Evolutionary conservation across 2,888 invertebrate species (phyloP), one percentile per base, ranked within the genome.

Genomic region (Platycnemis pennipes): DNA sequence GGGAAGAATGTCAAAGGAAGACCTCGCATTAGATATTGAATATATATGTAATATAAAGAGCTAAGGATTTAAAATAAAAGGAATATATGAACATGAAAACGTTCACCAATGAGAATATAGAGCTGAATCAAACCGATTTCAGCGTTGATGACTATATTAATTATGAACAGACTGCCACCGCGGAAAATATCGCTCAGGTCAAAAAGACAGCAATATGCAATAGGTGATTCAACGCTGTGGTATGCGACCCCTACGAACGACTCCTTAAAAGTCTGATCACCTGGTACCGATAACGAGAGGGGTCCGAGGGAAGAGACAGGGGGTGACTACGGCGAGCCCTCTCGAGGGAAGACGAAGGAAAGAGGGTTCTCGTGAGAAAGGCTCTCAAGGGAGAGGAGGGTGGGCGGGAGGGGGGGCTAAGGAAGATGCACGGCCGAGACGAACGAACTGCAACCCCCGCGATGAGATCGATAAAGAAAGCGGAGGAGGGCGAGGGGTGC

Each of bases 381-480:
- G 37, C 37, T 11, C 37, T 37, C 77, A 37, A 8, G 77, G 37
- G 37, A 77, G 77, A 37, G 7, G 77, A 77, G 16, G 37, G 37
- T 22, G n/a, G 26, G 63, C 22, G 19, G 22, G 63, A n/a, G 13
- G 37, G n/a, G 77, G 13, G 1, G 77, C 13, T 11, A 31, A 16
- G 37, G 22, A 13, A 77, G 77, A 77, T 77, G 77, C 77, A 77
- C 77, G 77, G 26, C 31, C 11, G 77, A 77, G 77, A 77, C 77
- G 31, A 37, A 37, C 31, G 77, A 77, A 77, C 77, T 77, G 77
- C 77, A 77, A 77, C 77, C 77, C 31, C 77, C 22, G 37, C 77
- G n/a, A n/a, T 37, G 13, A 1, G 77, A 77, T 77, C 77, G 77
- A 77, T 77, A 77, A 77, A 77, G 77, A 77, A 77, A 77, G n/a